These are phyloP conservation scores for Drosophila sp. DNA, from an alignment of 1,140 invertebrate species.

Conservation along the genomic window DNA sequence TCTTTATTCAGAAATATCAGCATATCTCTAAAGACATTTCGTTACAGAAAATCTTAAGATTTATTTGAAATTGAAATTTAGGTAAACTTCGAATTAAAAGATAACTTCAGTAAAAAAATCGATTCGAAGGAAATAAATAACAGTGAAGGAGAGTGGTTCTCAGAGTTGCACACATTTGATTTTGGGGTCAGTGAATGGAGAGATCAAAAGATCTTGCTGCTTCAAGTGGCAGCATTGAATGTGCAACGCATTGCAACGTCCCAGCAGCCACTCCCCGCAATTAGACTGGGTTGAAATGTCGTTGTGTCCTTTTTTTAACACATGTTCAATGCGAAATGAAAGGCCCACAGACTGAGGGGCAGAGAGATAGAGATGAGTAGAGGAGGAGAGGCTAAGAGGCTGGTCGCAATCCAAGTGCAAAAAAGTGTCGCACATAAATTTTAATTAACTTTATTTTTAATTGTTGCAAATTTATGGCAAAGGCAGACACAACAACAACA, in stretches of 20 bases:
- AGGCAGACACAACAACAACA: conserved; percentile 51
- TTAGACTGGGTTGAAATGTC: conserved; percentile 57
- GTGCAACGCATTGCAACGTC: conserved; percentile 17
- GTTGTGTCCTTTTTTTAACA: conserved; percentile 35
- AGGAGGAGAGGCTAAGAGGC: conserved; percentile 1
- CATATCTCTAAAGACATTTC: too few relatives aligned
- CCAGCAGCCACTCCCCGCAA: conserved; percentile 72
- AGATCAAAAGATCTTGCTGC: conserved; percentile 54
- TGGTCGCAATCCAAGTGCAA: conserved; percentile 53
- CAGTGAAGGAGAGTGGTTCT: too few relatives aligned
- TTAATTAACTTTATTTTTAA: conserved; percentile 84
- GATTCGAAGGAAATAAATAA: too few relatives aligned
- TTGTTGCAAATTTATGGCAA: conserved; percentile 81
- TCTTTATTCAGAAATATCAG: too few relatives aligned
- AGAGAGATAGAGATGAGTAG: too few relatives aligned
- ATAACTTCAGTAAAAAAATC: too few relatives aligned
- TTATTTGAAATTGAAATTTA: too few relatives aligned
- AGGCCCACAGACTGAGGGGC: background rate
- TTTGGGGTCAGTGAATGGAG: conserved; percentile 24
- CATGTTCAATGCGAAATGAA: conserved; percentile 8
- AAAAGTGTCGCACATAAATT: conserved; percentile 83
- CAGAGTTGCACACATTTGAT: background rate
- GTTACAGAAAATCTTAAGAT: too few relatives aligned
- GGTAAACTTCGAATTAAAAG: too few relatives aligned
- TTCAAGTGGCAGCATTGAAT: conserved; percentile 49